Evolutionary conservation across 2,797 vertebrate species (phyloP), one percentile per base, ranked within the genome.

Genomic region (Bovichtus variegatus): DNA sequence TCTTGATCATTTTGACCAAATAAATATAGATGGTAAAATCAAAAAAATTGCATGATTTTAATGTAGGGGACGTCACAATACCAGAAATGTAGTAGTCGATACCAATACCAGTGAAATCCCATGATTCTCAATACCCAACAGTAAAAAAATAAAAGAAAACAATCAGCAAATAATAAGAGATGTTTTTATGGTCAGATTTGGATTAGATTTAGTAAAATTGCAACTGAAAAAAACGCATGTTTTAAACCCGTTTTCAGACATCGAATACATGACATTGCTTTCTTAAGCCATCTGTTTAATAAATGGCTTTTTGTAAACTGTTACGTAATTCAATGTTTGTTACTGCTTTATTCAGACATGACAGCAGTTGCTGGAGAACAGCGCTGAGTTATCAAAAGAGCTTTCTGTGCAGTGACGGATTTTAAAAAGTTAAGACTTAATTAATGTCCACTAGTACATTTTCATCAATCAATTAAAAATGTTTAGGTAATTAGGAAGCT

Each of bases 341-440:
- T 29, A 0, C n/a, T 27, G 15, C n/a, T 51, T 53, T 12, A 25
- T 4, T 54, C 16, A n/a, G 49, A 25, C 7, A 1, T 23, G 46
- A 64, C 44, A 64, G 21, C 58, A 58, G 72, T 65, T 51, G 25
- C 50, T 53, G 25, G 25, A 29, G 23, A 25, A 27, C 6, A 25
- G 49, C 12, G 0, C 49, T 4, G 29, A 40, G 21, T 3, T 21
- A 19, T 29, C 10, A 1, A 16, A 29, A 27, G 15, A 62, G n/a
- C 34, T 38, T 25, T 12, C 9, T 25, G n/a, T 38, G 27, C 55
- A 50, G 3, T 3, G 38, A 34, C 47, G 29, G 6, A 5, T 3
- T 54, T 41, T 41, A 38, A 50, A 36, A 36, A 1, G 1, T 34
- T 6, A 25, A 21, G 19, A 38, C 19, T 36, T 19, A 6, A 16